A percentile compares a stretch with the other conserved stretches of the same genome.
These are phyloP conservation scores for Platygyra sinensis DNA, from an alignment of 64 coral and sea anemone genomes.

Conservation along the genomic window DNA sequence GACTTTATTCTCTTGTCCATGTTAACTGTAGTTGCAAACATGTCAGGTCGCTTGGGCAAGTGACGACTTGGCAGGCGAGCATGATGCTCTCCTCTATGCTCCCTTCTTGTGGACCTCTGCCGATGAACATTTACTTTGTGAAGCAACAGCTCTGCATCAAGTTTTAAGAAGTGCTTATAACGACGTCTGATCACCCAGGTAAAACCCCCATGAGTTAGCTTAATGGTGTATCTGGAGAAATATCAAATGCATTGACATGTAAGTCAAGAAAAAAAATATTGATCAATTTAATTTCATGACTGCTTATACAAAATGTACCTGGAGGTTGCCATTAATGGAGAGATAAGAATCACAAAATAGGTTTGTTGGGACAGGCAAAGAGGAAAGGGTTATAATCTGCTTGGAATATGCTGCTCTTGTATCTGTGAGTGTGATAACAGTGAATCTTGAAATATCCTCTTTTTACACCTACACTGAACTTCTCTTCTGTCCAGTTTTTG, in stretches of 20 bases:
- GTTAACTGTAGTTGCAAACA: conserved; percentile 69
- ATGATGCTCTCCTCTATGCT: conserved; percentile 2
- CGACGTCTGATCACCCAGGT: conserved; percentile 80
- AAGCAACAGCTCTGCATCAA: conserved; percentile 86
- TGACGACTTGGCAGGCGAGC: conserved; percentile 70
- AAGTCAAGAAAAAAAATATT: too few relatives aligned
- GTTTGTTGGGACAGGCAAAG: too few relatives aligned
- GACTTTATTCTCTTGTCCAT: conserved; percentile 71
- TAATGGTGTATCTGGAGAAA: conserved; percentile 72
- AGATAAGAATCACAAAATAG: too few relatives aligned
- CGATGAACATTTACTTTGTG: conserved; percentile 71
- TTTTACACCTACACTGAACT: too few relatives aligned
- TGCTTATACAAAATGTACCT: too few relatives aligned
- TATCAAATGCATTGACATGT: background rate
- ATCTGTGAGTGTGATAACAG: too few relatives aligned
- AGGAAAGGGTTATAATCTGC: too few relatives aligned
- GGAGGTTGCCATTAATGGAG: too few relatives aligned
- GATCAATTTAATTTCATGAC: too few relatives aligned
- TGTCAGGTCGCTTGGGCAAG: conserved; percentile 86
- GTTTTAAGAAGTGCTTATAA: conserved; percentile 87
- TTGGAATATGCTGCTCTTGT: too few relatives aligned
- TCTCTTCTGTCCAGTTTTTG: too few relatives aligned
- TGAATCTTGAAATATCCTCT: too few relatives aligned
- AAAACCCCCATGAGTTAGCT: conserved; percentile 72
- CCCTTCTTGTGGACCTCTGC: conserved; percentile 23